Evolutionary conservation across 2,113 vertebrate genomes (phyloP).

Genomic region (Poecilia latipinna): DNA sequence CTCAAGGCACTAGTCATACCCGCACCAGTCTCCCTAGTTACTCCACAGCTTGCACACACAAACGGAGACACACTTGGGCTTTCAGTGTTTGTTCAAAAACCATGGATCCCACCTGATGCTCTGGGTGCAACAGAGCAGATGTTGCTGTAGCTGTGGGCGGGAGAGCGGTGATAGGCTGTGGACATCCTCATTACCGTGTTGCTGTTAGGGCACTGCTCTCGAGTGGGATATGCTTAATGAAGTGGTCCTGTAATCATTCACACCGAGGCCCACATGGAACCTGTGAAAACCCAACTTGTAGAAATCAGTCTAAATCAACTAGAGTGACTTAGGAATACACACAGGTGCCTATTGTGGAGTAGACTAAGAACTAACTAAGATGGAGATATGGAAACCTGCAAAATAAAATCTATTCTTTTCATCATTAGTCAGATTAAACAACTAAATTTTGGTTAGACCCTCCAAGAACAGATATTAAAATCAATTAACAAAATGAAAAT

Average conservation of each 20-base stretch:
- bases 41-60: constrained; percentile 36
- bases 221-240: constrained; percentile 34
- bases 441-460: no score
- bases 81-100: constrained; percentile 56
- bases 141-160: constrained; percentile 46
- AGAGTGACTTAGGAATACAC: background rate
- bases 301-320: constrained; percentile 1
- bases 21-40: constrained; percentile 51
- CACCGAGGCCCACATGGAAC: background rate
- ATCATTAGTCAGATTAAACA: no score
- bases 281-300: background rate
- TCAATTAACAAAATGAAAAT: no score
- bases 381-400: no score
- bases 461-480: no score
- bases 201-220: constrained; percentile 25
- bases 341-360: background rate
- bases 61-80: constrained; percentile 49
- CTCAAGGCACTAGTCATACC: constrained; percentile 58
- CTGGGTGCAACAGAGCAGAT: constrained; percentile 60
- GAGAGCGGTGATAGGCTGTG: constrained; percentile 22
- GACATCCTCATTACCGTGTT: constrained; percentile 45
- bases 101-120: constrained; percentile 59
- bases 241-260: constrained; percentile 29
- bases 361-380: background rate
- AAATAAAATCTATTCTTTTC: no score